A percentile compares a stretch with the other conserved stretches of the same genome.
These are phyloP conservation scores for Chaetura pelagica DNA, from an alignment of 2,113 vertebrate species.

Conservation along the genomic window DNA sequence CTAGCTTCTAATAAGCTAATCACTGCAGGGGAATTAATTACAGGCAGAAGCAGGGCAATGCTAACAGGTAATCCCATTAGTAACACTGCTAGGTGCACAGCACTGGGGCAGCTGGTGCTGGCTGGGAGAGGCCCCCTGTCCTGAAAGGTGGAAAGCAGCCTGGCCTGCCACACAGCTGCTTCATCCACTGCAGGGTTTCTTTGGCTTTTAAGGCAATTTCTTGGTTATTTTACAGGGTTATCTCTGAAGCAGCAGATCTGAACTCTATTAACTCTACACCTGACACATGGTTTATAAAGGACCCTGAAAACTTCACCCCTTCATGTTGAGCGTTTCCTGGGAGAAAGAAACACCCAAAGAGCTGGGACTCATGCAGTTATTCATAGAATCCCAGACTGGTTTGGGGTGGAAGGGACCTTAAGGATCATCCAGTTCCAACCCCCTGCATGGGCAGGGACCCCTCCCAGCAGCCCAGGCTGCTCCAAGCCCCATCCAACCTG, in stretches of 20 bases:
- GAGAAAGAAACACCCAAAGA: neutral
- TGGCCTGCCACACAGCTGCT: neutral
- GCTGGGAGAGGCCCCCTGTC: neutral
- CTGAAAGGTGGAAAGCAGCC: neutral
- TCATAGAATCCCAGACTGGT: no score
- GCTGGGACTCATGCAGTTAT: neutral
- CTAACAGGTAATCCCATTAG: neutral
- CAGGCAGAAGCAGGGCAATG: neutral
- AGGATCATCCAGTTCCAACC: no score
- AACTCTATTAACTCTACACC: neutral
- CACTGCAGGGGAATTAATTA: neutral
- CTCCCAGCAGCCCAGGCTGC: no score
- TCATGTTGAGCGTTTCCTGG: neutral
- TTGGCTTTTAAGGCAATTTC: neutral
- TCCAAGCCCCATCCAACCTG: no score
- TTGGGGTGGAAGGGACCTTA: no score
- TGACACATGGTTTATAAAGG: neutral
- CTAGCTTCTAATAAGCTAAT: neutral
- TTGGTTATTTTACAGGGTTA: neutral
- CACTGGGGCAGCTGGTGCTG: rapidly evolving
- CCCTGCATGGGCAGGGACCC: no score
- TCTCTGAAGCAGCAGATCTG: neutral
- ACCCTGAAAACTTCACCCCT: neutral
- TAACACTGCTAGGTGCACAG: rapidly evolving
- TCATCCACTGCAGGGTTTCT: neutral